phyloP scores from a whole-genome alignment of 2,113 vertebrate species.

The Notothenia rossii region DNA sequence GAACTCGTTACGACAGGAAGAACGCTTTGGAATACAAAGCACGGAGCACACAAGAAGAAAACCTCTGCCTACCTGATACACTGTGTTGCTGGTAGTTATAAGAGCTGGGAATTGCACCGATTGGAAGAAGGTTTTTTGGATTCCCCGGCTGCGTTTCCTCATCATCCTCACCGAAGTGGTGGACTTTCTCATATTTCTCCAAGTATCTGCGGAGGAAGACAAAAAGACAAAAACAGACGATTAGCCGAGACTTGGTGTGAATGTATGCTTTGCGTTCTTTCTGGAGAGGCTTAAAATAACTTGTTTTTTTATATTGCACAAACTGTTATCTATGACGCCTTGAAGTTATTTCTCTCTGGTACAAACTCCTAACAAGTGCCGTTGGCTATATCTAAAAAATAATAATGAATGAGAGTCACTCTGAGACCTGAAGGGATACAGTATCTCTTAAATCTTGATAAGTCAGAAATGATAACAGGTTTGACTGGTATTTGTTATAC shows the following conservation, averaged over 20 bases:
- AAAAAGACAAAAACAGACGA: not conserved
- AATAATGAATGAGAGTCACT: too few species aligned
- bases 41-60: not conserved
- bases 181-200: conserved; percentile 99
- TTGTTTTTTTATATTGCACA: not conserved
- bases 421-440: too few species aligned
- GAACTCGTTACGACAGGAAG: not conserved
- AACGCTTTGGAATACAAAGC: not conserved
- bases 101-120: conserved; percentile 97
- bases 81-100: conserved; percentile 99
- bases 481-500: too few species aligned
- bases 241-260: not conserved
- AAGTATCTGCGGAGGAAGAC: conserved; percentile 88
- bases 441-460: too few species aligned
- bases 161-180: conserved; percentile 99
- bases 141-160: conserved; percentile 97
- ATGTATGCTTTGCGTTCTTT: not conserved
- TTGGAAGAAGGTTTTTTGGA: conserved; percentile 95
- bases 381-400: too few species aligned
- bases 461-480: too few species aligned
- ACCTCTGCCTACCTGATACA: conserved; percentile 91
- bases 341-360: not conserved
- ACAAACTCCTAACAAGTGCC: not conserved
- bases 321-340: not conserved
- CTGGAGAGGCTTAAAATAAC: not conserved